These are phyloP conservation scores for Bombylius discolor DNA, from an alignment of 2,888 invertebrate genomes.

Conservation along the genomic window DNA sequence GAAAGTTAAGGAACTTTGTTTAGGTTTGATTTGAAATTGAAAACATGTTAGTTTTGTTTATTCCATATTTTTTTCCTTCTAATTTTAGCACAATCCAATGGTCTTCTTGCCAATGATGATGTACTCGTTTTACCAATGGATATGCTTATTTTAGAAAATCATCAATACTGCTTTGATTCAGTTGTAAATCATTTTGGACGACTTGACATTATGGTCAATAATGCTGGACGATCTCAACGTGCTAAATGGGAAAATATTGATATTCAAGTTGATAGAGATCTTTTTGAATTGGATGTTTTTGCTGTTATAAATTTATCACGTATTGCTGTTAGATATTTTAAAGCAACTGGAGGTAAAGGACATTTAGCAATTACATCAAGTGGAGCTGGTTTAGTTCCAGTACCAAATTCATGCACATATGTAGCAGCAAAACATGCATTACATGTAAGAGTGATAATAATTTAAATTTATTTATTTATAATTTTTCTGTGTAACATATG, in stretches of 20 bases:
- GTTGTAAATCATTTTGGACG: conserved; percentile 55
- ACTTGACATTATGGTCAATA: conserved; percentile 66
- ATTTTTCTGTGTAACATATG: neutral
- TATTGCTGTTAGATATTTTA: conserved; percentile 52
- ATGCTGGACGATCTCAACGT: conserved; percentile 69
- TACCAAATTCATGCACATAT: conserved; percentile 55
- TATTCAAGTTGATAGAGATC: conserved; percentile 53
- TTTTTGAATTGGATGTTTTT: conserved; percentile 69
- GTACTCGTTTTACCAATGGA: conserved; percentile 57
- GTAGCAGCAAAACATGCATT: conserved; percentile 64
- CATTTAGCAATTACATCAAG: conserved; percentile 67
- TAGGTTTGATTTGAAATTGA: conserved; percentile 30
- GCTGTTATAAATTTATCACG: conserved; percentile 56
- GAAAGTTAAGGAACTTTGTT: conserved; percentile 50
- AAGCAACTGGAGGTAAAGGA: conserved; percentile 36
- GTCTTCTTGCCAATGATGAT: conserved; percentile 43
- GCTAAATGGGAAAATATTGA: conserved; percentile 58
- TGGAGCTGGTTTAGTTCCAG: conserved; percentile 53
- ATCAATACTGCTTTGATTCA: conserved; percentile 45
- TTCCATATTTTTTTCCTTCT: neutral
- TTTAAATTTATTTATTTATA: too few relatives aligned
- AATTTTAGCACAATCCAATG: conserved; percentile 23
- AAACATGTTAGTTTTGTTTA: neutral
- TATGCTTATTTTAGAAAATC: conserved; percentile 45
- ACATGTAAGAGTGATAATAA: conserved; percentile 41